A percentile compares a stretch with the other conserved stretches of the same genome.
Conservation (phyloP, 1,140 invertebrate species). For the Bombus superbus region DNA sequence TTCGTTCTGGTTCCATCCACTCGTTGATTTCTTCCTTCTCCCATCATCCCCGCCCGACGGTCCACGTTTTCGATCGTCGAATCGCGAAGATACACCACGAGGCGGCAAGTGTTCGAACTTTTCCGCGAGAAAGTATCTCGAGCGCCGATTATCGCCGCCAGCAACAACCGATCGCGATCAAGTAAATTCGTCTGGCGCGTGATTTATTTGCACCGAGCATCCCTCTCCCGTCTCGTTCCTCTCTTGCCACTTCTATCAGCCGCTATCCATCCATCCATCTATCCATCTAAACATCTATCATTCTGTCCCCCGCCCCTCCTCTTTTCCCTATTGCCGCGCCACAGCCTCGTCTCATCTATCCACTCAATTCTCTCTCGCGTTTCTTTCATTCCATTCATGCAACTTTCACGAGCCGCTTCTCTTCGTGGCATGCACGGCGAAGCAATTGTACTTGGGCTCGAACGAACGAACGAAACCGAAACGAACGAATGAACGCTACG, state of each 20-base stretch:
- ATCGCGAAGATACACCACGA: constrained; percentile 40
- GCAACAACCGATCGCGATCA: constrained; percentile 54
- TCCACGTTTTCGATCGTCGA: constrained; percentile 37
- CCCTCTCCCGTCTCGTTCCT: not conserved
- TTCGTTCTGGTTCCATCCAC: no score
- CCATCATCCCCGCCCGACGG: not conserved
- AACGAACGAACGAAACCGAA: constrained; percentile 27
- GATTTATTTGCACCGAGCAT: constrained; percentile 53
- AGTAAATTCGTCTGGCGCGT: constrained; percentile 61
- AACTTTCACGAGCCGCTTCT: constrained; percentile 41
- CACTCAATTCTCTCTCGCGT: constrained; percentile 25
- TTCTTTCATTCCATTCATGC: constrained; percentile 48
- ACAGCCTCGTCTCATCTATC: not conserved
- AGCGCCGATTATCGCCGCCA: constrained; percentile 49
- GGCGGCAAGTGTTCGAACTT: not conserved
- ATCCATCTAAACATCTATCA: constrained; percentile 44
- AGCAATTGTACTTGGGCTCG: constrained; percentile 27
- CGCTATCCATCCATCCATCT: constrained; percentile 6
- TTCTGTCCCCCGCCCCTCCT: not conserved
- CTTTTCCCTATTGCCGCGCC: not conserved
- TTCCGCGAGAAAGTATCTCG: constrained; percentile 26
- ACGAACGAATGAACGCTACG: constrained; percentile 9
- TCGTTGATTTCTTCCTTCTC: no score
- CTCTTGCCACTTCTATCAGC: not conserved
- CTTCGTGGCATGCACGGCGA: constrained; percentile 3